Evolutionary conservation across 1,140 invertebrate genomes (phyloP).

Genomic region (Calycopis cecrops): DNA sequence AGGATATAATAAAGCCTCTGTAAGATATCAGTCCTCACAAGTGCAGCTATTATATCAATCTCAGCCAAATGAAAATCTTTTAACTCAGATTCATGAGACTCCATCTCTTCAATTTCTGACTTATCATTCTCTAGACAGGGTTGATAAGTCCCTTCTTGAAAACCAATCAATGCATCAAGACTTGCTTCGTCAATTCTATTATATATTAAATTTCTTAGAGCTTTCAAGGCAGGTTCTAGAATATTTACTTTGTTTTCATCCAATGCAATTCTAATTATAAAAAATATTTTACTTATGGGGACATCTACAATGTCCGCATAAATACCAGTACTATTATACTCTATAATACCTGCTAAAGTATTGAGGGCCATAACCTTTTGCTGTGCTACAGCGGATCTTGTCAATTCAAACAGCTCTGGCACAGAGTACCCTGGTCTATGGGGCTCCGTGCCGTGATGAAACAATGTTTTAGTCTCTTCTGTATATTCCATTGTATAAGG

Average conservation of each 20-base stretch:
- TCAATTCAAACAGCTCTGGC: constrained; percentile 88
- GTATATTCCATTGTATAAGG: constrained; percentile 80
- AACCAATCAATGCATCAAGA: constrained; percentile 82
- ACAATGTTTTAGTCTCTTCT: constrained; percentile 78
- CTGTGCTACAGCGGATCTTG: constrained; percentile 81
- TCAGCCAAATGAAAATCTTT: constrained; percentile 91
- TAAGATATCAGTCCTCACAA: constrained; percentile 86
- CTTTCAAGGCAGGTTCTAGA: constrained; percentile 83
- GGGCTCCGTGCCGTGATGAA: constrained; percentile 94
- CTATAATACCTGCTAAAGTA: constrained; percentile 86
- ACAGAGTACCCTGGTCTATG: constrained; percentile 92
- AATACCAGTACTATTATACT: constrained; percentile 81
- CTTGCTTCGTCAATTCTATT: constrained; percentile 86
- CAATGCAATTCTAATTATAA: constrained; percentile 88
- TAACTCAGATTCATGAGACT: constrained; percentile 79
- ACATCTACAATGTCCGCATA: constrained; percentile 82
- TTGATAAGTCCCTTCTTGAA: constrained; percentile 78
- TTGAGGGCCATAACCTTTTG: constrained; percentile 88
- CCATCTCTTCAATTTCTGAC: constrained; percentile 74
- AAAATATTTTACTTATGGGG: constrained; percentile 82
- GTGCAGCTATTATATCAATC: constrained; percentile 83
- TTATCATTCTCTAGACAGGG: constrained; percentile 77
- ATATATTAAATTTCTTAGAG: constrained; percentile 83
- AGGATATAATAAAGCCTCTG: constrained; percentile 84
- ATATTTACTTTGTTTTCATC: constrained; percentile 87